phyloP scores from a whole-genome alignment of 2,888 invertebrate genomes.

The Melinaea marsaeus region DNA sequence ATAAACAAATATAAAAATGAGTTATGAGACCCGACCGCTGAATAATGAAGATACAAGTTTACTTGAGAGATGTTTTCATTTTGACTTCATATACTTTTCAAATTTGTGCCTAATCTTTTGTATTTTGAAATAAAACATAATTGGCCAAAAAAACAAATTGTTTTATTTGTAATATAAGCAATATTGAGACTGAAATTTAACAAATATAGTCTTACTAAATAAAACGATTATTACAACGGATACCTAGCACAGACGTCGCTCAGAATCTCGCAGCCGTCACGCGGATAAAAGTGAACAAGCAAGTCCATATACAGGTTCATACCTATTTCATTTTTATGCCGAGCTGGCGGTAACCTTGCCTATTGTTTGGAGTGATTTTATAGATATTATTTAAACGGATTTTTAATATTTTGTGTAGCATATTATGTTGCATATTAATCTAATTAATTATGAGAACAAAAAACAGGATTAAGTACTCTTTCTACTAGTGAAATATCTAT shows the following conservation, averaged over 20 bases:
- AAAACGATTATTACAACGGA: too few relatives aligned
- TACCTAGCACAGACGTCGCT: constrained; percentile 13
- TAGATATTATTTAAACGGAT: constrained; percentile 1
- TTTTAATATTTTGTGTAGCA: constrained; percentile 4
- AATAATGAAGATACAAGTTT: constrained; percentile 14
- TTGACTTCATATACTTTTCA: not conserved
- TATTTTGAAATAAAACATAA: not conserved
- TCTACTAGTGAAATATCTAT: too few relatives aligned
- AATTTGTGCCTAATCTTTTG: not conserved
- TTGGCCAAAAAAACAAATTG: not conserved
- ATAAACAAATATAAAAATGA: constrained; percentile 34
- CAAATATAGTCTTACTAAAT: too few relatives aligned
- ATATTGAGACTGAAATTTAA: too few relatives aligned
- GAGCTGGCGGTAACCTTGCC: constrained; percentile 15
- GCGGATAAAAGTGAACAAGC: constrained; percentile 23
- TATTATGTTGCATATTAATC: constrained; percentile 5
- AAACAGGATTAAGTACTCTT: too few relatives aligned
- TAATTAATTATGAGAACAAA: too few relatives aligned
- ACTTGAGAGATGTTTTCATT: not conserved
- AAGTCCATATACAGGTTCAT: constrained; percentile 22
- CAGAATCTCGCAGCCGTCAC: constrained; percentile 11
- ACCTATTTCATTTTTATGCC: constrained; percentile 22
- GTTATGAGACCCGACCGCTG: constrained; percentile 18
- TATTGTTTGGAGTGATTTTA: constrained; percentile 26
- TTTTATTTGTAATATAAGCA: too few relatives aligned